Base-by-base conservation (phyloP, 2,797 vertebrate species). In the Sebastiscus tertius region DNA sequence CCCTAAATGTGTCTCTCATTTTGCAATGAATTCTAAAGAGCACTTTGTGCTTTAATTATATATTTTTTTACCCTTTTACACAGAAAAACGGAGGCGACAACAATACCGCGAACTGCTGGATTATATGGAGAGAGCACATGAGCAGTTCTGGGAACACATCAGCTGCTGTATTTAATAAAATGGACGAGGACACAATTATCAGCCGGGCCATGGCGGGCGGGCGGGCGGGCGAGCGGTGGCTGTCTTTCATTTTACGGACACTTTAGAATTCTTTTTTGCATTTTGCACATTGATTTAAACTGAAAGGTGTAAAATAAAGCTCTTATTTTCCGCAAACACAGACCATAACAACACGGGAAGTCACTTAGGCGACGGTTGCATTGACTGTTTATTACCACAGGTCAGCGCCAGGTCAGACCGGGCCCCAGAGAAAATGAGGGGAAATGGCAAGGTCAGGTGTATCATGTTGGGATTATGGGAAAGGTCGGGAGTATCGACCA, bases 141-240 rank as follows among this genome's bases (percentile, higher is more conserved):
- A 81, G 59, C 42, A 36, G 22, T 71, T 78, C 68, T 31, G 14
- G 68, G 68, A 80, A 84, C 8, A 36, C 62, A 59, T 63, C 68
- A 33, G 36, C 39, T 4, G 68, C 59, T 65, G 9, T 2, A 39
- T 76, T 77, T 59, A 61, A 76, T 79, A 18, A 76, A 22, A 66
- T 9, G 42, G 52, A 59, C 0, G 54, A 61, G 68, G 58, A 34
- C 69, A 20, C 31, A 73, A 63, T 80, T 72, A 78, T 78, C 61
- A 56, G 72, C 34, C 1, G 16, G 24, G 72, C 59, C 58, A 58
- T 31, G 3, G 52, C 12, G 1, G 36, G 1, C 7, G 31, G 31
- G 31, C 12, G 1, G 36, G 1, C 7, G 31, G 31, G 31, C 4
- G 6, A 72, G 55, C 6, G 27, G 49, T 7, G 24, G n/a, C 56